These are phyloP conservation scores for Trachelus iudaicus DNA, from an alignment of 2,888 invertebrate genomes.

Conservation along the genomic window DNA sequence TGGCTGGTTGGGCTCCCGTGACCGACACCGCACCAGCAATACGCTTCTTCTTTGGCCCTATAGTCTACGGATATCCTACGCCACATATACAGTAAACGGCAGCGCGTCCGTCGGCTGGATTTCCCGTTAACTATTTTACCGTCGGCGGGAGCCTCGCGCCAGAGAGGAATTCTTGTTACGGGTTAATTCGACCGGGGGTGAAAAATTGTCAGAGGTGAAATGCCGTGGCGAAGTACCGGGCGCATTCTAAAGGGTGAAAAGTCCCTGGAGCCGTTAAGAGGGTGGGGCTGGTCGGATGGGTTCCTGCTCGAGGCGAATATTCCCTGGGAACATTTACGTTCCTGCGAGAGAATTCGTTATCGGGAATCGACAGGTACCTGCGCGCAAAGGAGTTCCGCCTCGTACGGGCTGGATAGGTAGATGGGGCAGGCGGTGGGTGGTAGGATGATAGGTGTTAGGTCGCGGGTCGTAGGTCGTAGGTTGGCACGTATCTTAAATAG, in stretches of 20 bases:
- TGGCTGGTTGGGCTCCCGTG: not conserved
- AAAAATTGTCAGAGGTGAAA: not conserved
- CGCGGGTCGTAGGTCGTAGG: not conserved
- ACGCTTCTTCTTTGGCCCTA: not conserved
- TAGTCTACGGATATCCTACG: not conserved
- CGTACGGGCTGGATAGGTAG: constrained; percentile 26
- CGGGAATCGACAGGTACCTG: constrained; percentile 45
- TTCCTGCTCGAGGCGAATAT: not conserved
- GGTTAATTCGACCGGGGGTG: not conserved
- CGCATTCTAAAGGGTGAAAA: not conserved
- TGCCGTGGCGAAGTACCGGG: not conserved
- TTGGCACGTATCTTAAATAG: not conserved
- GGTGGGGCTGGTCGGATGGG: not conserved
- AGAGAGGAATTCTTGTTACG: not conserved
- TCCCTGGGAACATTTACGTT: constrained; percentile 38
- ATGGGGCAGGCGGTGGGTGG: constrained; percentile 32
- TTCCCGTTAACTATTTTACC: not conserved
- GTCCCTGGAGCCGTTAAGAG: not conserved
- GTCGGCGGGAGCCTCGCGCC: not conserved
- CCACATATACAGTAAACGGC: not conserved
- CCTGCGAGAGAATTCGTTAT: constrained; percentile 47
- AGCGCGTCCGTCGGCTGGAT: not conserved
- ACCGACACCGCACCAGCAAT: not conserved
- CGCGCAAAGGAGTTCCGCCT: constrained; percentile 15
- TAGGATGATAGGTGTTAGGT: not conserved